Evolutionary conservation across 2,113 vertebrate genomes (phyloP).

Genomic region (Daphoenositta chrysoptera): DNA sequence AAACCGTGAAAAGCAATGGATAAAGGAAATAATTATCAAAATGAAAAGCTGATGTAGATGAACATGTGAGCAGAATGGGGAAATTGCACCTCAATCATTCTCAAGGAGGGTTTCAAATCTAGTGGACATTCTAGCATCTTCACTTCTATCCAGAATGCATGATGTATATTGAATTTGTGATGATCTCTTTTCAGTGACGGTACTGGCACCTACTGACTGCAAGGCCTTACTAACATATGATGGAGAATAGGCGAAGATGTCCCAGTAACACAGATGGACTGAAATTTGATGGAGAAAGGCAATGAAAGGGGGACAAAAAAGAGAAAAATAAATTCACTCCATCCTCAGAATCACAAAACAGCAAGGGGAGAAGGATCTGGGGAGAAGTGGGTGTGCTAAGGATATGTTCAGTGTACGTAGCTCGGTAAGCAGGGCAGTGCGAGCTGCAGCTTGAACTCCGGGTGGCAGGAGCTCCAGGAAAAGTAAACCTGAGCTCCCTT

Average conservation of each 20-base stretch:
- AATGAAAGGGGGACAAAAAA: background rate
- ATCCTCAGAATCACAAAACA: background rate
- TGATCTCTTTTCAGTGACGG: background rate
- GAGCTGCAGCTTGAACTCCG: background rate
- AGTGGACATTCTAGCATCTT: background rate
- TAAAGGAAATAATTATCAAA: background rate
- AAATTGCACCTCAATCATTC: background rate
- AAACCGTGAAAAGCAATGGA: background rate
- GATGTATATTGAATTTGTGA: background rate
- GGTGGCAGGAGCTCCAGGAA: background rate
- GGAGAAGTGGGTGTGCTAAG: background rate
- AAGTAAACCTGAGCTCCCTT: background rate
- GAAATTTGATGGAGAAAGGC: background rate
- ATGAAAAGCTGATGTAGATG: background rate
- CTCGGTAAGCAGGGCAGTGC: fast-evolving
- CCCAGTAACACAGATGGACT: background rate
- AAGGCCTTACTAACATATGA: background rate
- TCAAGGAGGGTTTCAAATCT: background rate
- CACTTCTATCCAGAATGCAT: background rate
- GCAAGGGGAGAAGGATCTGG: background rate
- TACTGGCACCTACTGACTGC: background rate
- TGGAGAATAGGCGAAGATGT: background rate
- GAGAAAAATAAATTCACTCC: background rate
- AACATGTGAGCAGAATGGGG: background rate
- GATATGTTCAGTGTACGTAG: fast-evolving